Base-by-base conservation (phyloP, 2,888 invertebrate species). In the Hypsopygia costalis region DNA sequence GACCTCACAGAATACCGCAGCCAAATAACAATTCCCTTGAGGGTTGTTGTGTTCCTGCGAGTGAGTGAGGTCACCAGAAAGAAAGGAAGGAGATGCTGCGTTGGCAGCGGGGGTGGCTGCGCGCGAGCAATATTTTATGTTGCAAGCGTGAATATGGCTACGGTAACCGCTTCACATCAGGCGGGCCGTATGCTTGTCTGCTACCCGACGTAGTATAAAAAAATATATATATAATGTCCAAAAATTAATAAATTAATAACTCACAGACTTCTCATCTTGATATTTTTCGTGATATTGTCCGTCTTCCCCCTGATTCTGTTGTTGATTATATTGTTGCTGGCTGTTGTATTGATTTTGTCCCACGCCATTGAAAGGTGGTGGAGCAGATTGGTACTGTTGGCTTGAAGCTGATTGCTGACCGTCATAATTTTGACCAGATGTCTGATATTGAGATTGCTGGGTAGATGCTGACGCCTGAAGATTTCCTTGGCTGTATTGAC, bases 261-360 rank as follows among this genome's bases (percentile, higher is more conserved):
- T 78, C 41, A 87, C 87, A 47, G 87, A 87, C 27, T 86, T 82
- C 46, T 85, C 85, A 11, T 81, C 79, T 41, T 47, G 36, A 36
- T 51, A 34, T 28, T 39, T 39, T 16, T 25, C 33, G 8, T 39
- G 7, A 11, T 39, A 39, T 39, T 39, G 28, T 28, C 39, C 55
- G 36, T 38, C 35, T 32, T 48, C 46, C 32, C 36, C 51, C 39
- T 43, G 49, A 36, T 20, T 39, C 25, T 47, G 50, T 31, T 57
- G 47, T 27, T 41, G 32, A 31, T 41, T 27, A 2, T 46, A 34
- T 8, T 47, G 51, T n/a, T 44, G 47, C n/a, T 44, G 39, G 30
- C 48, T 46, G 21, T 35, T 21, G 29, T 44, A 41, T 11, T 43
- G 40, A 16, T 36, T 36, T 31, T 43, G 39, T 25, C 41, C 41